phyloP scores from a whole-genome alignment of 2,888 invertebrate species.

The Mantis religiosa region DNA sequence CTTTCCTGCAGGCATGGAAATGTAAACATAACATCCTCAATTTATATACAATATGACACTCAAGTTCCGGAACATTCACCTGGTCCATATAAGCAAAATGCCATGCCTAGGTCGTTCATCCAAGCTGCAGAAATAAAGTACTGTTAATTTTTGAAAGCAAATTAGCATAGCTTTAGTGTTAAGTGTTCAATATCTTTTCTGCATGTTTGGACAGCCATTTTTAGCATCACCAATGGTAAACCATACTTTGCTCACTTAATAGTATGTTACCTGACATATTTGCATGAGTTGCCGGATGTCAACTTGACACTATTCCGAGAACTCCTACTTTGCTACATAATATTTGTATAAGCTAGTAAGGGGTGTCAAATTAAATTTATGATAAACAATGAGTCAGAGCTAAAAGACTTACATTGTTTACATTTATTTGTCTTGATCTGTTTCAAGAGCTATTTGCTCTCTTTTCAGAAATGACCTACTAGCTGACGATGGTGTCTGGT shows the following conservation, averaged over 20 bases:
- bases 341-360: neutral
- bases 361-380: too few relatives aligned
- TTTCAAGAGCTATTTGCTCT: too few relatives aligned
- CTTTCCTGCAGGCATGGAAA: neutral
- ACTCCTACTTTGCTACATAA: neutral
- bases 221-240: neutral
- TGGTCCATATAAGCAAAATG: neutral
- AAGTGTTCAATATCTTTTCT: neutral
- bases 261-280: neutral
- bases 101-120: neutral
- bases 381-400: too few relatives aligned
- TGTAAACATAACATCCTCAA: neutral
- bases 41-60: neutral
- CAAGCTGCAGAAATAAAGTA: neutral
- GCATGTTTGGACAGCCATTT: neutral
- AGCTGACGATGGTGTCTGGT: too few relatives aligned
- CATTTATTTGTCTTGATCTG: too few relatives aligned
- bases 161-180: neutral
- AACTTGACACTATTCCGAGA: neutral
- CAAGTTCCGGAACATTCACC: neutral
- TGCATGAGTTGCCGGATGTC: neutral
- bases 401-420: too few relatives aligned
- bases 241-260: neutral
- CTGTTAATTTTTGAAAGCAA: neutral
- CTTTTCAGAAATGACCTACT: too few relatives aligned